Evolutionary conservation across 2,888 invertebrate species (phyloP).

Genomic region (Drosophila kanekoi): DNA sequence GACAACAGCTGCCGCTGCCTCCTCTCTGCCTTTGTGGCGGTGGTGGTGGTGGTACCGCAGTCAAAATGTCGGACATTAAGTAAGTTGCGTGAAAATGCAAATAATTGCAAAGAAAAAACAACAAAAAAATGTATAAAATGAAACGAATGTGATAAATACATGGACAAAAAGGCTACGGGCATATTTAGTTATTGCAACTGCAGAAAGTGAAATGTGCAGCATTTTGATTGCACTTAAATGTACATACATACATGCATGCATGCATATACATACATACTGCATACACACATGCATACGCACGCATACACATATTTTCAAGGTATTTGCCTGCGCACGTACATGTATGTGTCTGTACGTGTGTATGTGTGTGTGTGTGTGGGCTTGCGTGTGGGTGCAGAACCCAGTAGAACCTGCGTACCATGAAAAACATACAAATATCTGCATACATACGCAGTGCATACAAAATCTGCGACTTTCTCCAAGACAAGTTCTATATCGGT

Average conservation of each 20-base stretch:
- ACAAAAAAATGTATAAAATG: background rate
- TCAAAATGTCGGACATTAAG: slow-evolving; percentile 85
- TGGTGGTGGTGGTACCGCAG: slow-evolving; percentile 52
- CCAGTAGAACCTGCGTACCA: slow-evolving; percentile 34
- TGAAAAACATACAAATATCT: slow-evolving; percentile 28
- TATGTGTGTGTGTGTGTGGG: slow-evolving; percentile 10
- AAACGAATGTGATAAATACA: slow-evolving; percentile 4
- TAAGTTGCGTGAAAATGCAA: slow-evolving; percentile 70
- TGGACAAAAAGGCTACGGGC: background rate
- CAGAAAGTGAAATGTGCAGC: slow-evolving; percentile 21
- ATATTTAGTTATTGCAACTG: slow-evolving; percentile 6
- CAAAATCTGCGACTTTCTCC: slow-evolving; percentile 2
- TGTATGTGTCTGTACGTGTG: slow-evolving; percentile 10
- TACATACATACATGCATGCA: slow-evolving; percentile 12
- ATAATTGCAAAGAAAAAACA: slow-evolving; percentile 6
- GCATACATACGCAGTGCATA: slow-evolving; percentile 2
- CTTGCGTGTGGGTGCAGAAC: slow-evolving; percentile 36
- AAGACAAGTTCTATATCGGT: background rate
- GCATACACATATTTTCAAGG: slow-evolving; percentile 47
- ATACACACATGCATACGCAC: slow-evolving; percentile 12
- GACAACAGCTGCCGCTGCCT: slow-evolving; percentile 68
- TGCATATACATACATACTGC: slow-evolving; percentile 9
- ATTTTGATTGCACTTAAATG: slow-evolving; percentile 39
- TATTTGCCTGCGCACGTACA: slow-evolving; percentile 30
- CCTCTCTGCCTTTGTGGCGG: slow-evolving; percentile 39